phyloP scores from a whole-genome alignment of 1,140 invertebrate genomes.

The Asbolus verrucosus region DNA sequence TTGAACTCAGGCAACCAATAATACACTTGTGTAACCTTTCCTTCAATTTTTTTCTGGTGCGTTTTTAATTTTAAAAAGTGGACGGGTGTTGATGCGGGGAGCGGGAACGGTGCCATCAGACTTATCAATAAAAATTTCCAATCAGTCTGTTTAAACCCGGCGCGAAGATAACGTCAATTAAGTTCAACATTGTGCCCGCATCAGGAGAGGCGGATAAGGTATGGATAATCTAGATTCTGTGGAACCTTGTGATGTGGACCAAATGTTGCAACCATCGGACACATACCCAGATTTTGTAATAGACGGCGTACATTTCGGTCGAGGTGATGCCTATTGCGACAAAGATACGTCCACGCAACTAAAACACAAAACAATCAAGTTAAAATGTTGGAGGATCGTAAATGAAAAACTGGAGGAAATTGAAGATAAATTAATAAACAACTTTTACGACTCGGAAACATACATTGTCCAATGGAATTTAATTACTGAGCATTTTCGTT shows the following conservation, averaged over 20 bases:
- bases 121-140: too few relatives aligned
- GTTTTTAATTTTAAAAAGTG: too few relatives aligned
- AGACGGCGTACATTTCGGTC: constrained; percentile 28
- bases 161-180: too few relatives aligned
- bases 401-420: constrained; percentile 40
- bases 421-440: constrained; percentile 6
- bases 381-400: constrained; percentile 50
- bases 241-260: not conserved
- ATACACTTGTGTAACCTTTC: too few relatives aligned
- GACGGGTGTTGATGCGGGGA: too few relatives aligned
- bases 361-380: constrained; percentile 40
- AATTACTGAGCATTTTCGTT: constrained; percentile 39
- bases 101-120: too few relatives aligned
- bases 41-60: too few relatives aligned
- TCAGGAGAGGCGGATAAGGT: too few relatives aligned
- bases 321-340: constrained; percentile 2
- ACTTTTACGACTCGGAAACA: constrained; percentile 48
- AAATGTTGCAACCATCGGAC: not conserved
- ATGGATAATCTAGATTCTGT: too few relatives aligned
- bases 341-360: constrained; percentile 27
- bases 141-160: too few relatives aligned
- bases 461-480: constrained; percentile 50
- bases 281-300: constrained; percentile 16
- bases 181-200: too few relatives aligned
- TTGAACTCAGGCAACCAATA: too few relatives aligned